Conservation (phyloP, 1,140 invertebrate genomes). For the Meloidogyne floridensis region DNA sequence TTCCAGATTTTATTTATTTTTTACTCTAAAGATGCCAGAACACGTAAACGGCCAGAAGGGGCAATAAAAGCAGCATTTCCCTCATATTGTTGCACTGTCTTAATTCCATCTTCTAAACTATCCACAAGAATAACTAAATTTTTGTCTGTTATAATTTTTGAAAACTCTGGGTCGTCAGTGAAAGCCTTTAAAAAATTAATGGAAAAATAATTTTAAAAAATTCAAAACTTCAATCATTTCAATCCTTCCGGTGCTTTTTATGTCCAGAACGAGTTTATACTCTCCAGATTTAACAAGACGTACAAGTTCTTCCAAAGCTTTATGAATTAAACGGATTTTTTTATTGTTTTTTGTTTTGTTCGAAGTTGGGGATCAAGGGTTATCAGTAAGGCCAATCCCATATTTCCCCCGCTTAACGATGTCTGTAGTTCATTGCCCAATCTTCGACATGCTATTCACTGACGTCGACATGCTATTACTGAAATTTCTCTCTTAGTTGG, state of each 20-base stretch:
- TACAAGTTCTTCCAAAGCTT: neutral
- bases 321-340: too few species aligned
- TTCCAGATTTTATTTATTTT: neutral
- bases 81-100: neutral
- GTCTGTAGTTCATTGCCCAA: too few species aligned
- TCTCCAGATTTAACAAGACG: neutral
- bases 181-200: neutral
- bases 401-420: too few species aligned
- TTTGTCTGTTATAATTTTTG: neutral
- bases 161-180: constrained; percentile 3
- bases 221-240: neutral
- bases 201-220: neutral
- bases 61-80: neutral
- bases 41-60: neutral
- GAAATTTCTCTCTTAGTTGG: too few species aligned
- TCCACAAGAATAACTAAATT: neutral
- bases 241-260: constrained; percentile 9
- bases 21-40: constrained; percentile 1
- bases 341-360: too few species aligned
- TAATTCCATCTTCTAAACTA: constrained; percentile 7
- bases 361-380: too few species aligned
- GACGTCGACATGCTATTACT: too few species aligned
- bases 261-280: neutral
- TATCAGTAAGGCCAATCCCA: too few species aligned
- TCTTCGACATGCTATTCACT: too few species aligned